These are phyloP conservation scores for Mythimna albipuncta DNA, from an alignment of 2,888 invertebrate species.

Conservation along the genomic window DNA sequence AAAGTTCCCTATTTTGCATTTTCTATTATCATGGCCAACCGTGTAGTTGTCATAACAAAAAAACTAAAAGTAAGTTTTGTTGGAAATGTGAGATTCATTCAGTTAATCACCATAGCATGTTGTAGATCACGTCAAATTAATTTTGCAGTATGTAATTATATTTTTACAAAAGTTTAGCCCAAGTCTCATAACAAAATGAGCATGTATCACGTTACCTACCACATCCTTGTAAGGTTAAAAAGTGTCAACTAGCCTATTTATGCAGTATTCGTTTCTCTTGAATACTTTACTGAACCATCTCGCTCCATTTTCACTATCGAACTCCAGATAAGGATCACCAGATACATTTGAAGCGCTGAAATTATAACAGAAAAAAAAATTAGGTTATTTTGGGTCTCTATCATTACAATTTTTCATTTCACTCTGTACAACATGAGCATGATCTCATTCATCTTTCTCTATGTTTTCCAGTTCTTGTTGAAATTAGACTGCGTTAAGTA, in stretches of 20 bases:
- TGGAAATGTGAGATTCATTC: not conserved
- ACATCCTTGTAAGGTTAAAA: not conserved
- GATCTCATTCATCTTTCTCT: not conserved
- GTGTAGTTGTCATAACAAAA: not conserved
- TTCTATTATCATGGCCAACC: not conserved
- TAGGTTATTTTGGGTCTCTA: not conserved
- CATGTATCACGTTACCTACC: not conserved
- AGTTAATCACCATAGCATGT: not conserved
- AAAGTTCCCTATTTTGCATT: not conserved
- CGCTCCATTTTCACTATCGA: conserved; percentile 87
- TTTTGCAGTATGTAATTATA: not conserved
- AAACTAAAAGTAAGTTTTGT: not conserved
- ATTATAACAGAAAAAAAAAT: conserved; percentile 41
- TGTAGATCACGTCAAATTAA: no score
- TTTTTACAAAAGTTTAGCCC: not conserved
- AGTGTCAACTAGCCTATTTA: conserved; percentile 56
- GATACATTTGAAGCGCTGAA: conserved; percentile 86
- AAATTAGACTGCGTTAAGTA: no score
- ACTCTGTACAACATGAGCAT: not conserved
- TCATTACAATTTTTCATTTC: not conserved
- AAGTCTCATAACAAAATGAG: not conserved
- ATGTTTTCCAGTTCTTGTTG: not conserved
- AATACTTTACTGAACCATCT: conserved; percentile 86
- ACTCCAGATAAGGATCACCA: conserved; percentile 86
- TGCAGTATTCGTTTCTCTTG: conserved; percentile 78